A percentile compares a stretch with the other conserved stretches of the same genome.
These are phyloP conservation scores for Dioctria rufipes DNA, from an alignment of 2,888 invertebrate species.

Conservation along the genomic window DNA sequence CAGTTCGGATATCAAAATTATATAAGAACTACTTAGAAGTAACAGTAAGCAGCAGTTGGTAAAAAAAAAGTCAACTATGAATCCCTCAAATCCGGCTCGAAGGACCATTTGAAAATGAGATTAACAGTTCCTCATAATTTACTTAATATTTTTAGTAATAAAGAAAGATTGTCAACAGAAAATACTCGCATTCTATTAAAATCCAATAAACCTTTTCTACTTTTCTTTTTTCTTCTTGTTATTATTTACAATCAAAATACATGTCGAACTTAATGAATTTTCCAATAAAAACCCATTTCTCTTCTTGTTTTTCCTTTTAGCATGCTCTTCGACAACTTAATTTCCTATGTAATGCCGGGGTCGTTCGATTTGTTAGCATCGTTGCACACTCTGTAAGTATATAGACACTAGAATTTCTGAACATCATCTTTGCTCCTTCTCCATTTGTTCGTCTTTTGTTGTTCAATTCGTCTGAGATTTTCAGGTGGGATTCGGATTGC, in stretches of 20 bases:
- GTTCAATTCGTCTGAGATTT: background rate
- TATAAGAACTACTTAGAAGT: too few species aligned
- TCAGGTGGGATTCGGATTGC: conserved; percentile 1
- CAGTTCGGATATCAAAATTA: too few species aligned
- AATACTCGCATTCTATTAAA: too few species aligned
- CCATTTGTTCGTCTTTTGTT: background rate
- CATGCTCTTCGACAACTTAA: conserved; percentile 89
- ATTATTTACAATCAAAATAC: background rate
- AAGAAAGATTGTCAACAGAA: background rate
- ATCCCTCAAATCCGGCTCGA: too few species aligned
- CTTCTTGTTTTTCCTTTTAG: conserved; percentile 72
- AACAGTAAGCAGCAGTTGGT: too few species aligned
- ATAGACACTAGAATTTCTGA: background rate
- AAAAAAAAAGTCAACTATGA: too few species aligned
- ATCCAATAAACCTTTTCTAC: background rate
- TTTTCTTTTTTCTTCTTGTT: background rate
- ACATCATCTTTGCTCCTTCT: conserved; percentile 14
- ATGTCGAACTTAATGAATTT: background rate
- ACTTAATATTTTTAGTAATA: background rate
- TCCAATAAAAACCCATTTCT: conserved; percentile 22
- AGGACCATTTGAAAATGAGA: too few species aligned
- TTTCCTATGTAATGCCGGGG: conserved; percentile 92
- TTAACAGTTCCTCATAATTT: too few species aligned
- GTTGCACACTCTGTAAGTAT: conserved; percentile 85
- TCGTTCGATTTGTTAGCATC: conserved; percentile 89